Evolutionary conservation across 2,113 vertebrate genomes (phyloP), one percentile per base, ranked within the genome.

Genomic region (Genyomyrus donnyi): DNA sequence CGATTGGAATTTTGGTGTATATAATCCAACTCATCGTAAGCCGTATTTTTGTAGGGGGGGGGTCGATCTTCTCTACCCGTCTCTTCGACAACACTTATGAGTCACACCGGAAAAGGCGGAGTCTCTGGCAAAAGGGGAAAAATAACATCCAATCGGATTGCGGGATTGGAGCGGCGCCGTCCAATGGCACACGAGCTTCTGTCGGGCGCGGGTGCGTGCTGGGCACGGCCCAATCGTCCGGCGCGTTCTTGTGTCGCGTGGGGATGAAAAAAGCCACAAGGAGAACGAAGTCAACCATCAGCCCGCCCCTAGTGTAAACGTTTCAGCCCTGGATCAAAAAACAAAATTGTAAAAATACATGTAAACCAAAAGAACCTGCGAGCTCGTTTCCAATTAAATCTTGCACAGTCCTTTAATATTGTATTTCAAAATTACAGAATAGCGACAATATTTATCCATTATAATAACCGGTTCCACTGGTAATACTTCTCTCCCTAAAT

Each of bases 51-150:
- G 35, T 80, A 80, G 5, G 35, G 15, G 74, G 70, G 83, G 56
- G 86, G 66, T 85, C 74, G 83, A 15, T 56, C 42, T 88, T 90
- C 90, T 90, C 90, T 87, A 88, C 50, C 70, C 89, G 89, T 90
- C 85, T 90, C 87, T 88, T 83, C 90, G 80, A 90, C 90, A 90
- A 90, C 90, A 88, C 86, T 70, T 84, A 84, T 88, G 70, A 88
- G 87, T 90, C 90, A 90, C 87, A 84, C 90, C 90, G 90, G 90
- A 90, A 90, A 53, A 62, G 90, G 90, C 48, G n/a, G 52, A 77
- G 39, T 52, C 42, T 83, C 70, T 1, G 39, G 39, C n/a, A 42
- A 27, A 80, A 39, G 15, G 27, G n/a, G 66, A 39, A 21, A 3
- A 11, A 21, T 46, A 24, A 45, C 15, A 27, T 3, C 90, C 90